phyloP scores from a whole-genome alignment of 2,888 invertebrate species.

The Eurytoma californica region DNA sequence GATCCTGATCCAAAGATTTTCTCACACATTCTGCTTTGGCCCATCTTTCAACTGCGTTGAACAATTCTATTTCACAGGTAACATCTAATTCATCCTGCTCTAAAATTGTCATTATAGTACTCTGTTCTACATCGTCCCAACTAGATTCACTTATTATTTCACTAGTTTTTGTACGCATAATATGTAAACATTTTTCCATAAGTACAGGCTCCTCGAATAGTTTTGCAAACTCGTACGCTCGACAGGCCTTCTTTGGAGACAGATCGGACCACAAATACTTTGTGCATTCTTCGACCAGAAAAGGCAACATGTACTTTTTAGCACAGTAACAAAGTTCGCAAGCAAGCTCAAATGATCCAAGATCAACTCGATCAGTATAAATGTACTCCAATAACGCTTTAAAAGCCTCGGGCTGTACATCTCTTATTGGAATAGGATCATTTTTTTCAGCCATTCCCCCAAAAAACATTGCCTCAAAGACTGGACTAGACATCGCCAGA shows the following conservation, averaged over 20 bases:
- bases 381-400: conserved; percentile 89
- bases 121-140: conserved; percentile 86
- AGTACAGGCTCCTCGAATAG: conserved; percentile 88
- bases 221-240: conserved; percentile 91
- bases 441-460: conserved; percentile 88
- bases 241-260: conserved; percentile 87
- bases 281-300: conserved; percentile 88
- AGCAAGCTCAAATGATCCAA: conserved; percentile 89
- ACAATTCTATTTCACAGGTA: conserved; percentile 86
- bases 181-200: conserved; percentile 89
- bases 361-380: conserved; percentile 86
- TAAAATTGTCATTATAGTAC: conserved; percentile 85
- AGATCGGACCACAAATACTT: conserved; percentile 89
- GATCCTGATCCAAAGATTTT: conserved; percentile 73
- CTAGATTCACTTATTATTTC: conserved; percentile 85
- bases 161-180: conserved; percentile 86
- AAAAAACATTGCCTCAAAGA: conserved; percentile 92
- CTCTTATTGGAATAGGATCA: conserved; percentile 86
- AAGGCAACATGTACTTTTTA: conserved; percentile 91
- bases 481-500: conserved; percentile 90
- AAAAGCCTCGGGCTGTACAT: conserved; percentile 91
- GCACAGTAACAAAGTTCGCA: conserved; percentile 92
- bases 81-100: conserved; percentile 85
- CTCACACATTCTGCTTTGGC: conserved; percentile 78
- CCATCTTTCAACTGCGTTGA: conserved; percentile 84